These are phyloP conservation scores for Theocolax elegans DNA, from an alignment of 1,140 invertebrate genomes.

Conservation along the genomic window DNA sequence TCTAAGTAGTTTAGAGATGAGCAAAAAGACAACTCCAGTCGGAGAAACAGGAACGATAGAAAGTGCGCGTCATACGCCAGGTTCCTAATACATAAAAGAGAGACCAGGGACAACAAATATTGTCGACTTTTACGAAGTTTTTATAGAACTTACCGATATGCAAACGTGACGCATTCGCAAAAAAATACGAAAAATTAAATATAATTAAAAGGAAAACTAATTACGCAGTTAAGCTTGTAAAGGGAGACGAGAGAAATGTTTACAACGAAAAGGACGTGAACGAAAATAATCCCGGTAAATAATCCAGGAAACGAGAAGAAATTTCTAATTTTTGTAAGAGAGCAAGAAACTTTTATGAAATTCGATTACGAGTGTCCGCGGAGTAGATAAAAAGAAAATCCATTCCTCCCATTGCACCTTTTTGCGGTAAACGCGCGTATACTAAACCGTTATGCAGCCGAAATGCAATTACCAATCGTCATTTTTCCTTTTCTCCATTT, in stretches of 20 bases:
- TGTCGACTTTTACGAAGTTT: neutral
- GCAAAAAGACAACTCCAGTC: neutral
- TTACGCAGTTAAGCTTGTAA: neutral
- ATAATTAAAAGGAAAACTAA: neutral
- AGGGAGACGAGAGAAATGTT: neutral
- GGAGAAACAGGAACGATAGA: conserved; percentile 29
- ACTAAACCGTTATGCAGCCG: no score
- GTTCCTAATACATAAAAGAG: neutral
- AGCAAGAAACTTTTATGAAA: neutral
- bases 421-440: no score
- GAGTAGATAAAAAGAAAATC: no score
- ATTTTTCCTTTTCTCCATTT: no score
- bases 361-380: neutral
- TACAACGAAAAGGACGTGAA: no score
- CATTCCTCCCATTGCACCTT: no score
- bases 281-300: no score
- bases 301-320: no score
- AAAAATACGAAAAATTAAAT: neutral
- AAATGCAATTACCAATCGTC: no score
- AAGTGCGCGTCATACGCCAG: conserved; percentile 12
- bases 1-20: neutral
- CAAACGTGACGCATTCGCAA: neutral
- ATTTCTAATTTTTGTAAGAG: no score
- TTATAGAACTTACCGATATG: neutral
- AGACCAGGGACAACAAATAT: neutral